phyloP scores from a whole-genome alignment of 2,113 vertebrate genomes.

The Sander vitreus region DNA sequence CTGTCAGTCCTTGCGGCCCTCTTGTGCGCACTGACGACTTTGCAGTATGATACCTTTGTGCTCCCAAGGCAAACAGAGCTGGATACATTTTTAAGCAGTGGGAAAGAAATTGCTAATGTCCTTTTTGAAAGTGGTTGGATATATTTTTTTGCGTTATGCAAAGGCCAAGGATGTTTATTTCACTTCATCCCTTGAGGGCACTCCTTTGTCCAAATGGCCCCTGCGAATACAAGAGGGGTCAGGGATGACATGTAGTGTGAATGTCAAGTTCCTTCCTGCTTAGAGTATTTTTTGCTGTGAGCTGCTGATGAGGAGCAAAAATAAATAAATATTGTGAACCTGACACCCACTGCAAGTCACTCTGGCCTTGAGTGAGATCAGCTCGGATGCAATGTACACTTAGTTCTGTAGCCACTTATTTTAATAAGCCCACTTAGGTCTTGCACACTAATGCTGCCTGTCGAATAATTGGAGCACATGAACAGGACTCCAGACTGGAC shows the following conservation, averaged over 20 bases:
- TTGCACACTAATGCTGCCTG: constrained; percentile 67
- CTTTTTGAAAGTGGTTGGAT: constrained; percentile 35
- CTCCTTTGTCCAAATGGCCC: constrained; percentile 31
- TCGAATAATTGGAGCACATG: constrained; percentile 72
- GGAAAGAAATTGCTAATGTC: constrained; percentile 34
- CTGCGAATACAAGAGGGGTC: constrained; percentile 27
- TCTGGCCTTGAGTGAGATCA: constrained; percentile 62
- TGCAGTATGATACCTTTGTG: constrained; percentile 29
- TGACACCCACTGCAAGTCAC: constrained; percentile 58
- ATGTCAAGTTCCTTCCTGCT: constrained; percentile 42
- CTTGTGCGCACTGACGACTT: constrained; percentile 32
- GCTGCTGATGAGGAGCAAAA: constrained; percentile 52
- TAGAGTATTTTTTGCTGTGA: constrained; percentile 10
- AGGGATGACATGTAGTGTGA: constrained; percentile 32
- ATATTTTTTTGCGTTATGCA: neutral
- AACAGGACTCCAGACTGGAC: constrained; percentile 53
- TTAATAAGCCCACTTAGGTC: constrained; percentile 81
- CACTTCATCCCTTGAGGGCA: constrained; percentile 19
- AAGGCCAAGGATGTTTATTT: constrained; percentile 52
- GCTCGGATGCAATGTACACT: constrained; percentile 49
- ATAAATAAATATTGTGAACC: constrained; percentile 58
- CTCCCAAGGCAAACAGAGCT: constrained; percentile 43
- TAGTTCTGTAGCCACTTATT: constrained; percentile 73
- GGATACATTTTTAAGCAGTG: constrained; percentile 43
- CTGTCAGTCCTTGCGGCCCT: constrained; percentile 42